Base-by-base conservation (phyloP, 2,797 vertebrate species). In the Anomalospiza imberbis region DNA sequence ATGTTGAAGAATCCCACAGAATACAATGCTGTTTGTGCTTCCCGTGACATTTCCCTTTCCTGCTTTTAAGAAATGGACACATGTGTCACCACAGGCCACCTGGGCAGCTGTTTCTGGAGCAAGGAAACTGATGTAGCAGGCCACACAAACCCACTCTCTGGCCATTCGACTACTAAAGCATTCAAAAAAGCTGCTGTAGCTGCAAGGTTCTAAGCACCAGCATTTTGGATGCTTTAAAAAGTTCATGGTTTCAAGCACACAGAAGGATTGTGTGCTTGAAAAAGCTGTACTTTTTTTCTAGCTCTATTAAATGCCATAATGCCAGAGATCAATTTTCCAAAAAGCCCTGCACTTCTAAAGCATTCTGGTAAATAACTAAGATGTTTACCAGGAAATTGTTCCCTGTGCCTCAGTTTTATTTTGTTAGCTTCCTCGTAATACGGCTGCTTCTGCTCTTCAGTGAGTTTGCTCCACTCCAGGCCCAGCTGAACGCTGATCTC, bases 401-500 rank as follows among this genome's bases (percentile, higher is more conserved):
- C 97, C 71, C 94, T 97, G 96, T 99, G 98, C 65, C 97, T 98
- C 89, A 93, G 80, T 96, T 98, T 98, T 95, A 99, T 97, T 96
- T 97, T 98, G 45, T 91, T 89, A 25, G 98, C 98, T 95, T 98
- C 98, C 90, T 98, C 97, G 42, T 97, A 99, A 90, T 99, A 99
- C 1, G 98, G 98, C 91, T 95, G 97, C 96, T 98, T 98, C 97
- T 99, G 98, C 85, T 98, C 98, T 86, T 98, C 98, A 26, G 96
- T 98, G 61, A 99, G 97, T 61, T 97, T 98, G 93, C 96, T 98
- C 99, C 99, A 99, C 88, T 98, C 98, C 76, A 96, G 18, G 71
- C 98, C 98, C 3, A 99, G 98, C 85, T 97, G 98, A 61, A 98
- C 93, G 76, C 97, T 98, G 96, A 98, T 98, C 53, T 98, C 97